phyloP scores from a whole-genome alignment of 2,888 invertebrate genomes.

The Eilema depressum region DNA sequence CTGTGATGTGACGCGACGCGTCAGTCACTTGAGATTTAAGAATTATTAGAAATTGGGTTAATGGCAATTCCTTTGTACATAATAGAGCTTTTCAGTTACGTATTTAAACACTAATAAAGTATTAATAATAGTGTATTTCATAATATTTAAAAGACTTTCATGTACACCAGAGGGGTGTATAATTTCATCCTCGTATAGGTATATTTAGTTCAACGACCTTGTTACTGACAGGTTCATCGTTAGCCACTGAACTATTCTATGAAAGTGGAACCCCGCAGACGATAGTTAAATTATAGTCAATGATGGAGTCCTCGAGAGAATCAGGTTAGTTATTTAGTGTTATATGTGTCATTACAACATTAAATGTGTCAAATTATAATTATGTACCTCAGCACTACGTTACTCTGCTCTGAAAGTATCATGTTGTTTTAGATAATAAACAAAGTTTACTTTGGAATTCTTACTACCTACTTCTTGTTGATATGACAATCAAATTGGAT shows the following conservation, averaged over 20 bases:
- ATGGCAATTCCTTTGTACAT: conserved; percentile 47
- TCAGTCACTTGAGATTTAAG: conserved; percentile 52
- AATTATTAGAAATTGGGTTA: conserved; percentile 58
- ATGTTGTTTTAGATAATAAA: conserved; percentile 44
- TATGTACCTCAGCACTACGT: conserved; percentile 11
- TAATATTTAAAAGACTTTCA: conserved; percentile 53
- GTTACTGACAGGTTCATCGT: conserved; percentile 87
- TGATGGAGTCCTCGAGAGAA: conserved; percentile 85
- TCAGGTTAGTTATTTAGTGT: conserved; percentile 70
- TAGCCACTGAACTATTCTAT: conserved; percentile 80
- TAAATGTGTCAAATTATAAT: conserved; percentile 32
- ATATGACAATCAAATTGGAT: background rate
- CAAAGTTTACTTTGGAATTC: conserved; percentile 34
- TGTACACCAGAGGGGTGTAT: conserved; percentile 65
- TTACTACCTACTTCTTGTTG: conserved; percentile 2
- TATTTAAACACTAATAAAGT: conserved; percentile 39
- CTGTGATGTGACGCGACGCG: conserved; percentile 79
- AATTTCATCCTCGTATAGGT: conserved; percentile 73
- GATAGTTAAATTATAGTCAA: conserved; percentile 69
- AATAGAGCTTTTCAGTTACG: conserved; percentile 27
- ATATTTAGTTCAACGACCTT: conserved; percentile 87
- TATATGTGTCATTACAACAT: conserved; percentile 12
- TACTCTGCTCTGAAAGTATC: conserved; percentile 11
- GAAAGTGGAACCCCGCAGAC: conserved; percentile 77
- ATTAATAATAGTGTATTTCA: conserved; percentile 54